A percentile compares a stretch with the other conserved stretches of the same genome.
These are phyloP conservation scores for Branchipolynoe longqiensis DNA, from an alignment of 2,888 invertebrate species.

Conservation along the genomic window DNA sequence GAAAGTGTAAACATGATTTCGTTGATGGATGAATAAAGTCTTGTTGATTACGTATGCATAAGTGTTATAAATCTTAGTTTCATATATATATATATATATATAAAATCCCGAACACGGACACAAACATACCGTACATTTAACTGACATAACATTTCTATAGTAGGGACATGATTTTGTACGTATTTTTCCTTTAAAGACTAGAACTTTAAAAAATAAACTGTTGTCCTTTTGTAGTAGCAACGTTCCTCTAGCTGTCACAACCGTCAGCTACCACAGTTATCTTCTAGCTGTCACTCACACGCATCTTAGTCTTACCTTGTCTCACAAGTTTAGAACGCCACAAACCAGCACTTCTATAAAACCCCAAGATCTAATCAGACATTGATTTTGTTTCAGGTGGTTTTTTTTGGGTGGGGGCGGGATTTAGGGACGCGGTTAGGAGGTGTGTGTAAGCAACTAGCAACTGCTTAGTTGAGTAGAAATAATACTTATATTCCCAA, in stretches of 20 bases:
- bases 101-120: too few relatives aligned
- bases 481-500: not conserved
- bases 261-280: not conserved
- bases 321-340: not conserved
- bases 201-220: not conserved
- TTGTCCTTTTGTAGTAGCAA: not conserved
- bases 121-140: too few relatives aligned
- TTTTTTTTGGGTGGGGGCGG: not conserved
- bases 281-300: not conserved
- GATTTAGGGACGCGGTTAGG: not conserved
- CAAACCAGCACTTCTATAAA: not conserved
- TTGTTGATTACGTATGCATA: not conserved
- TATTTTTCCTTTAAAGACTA: not conserved
- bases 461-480: not conserved
- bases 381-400: not conserved
- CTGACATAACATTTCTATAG: not conserved
- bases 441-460: not conserved
- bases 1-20: constrained; percentile 42
- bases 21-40: constrained; percentile 21
- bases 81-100: too few relatives aligned
- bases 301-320: not conserved
- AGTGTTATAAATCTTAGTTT: not conserved
- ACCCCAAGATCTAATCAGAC: not conserved
- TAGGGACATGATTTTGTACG: not conserved
- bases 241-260: not conserved